A percentile compares a stretch with the other conserved stretches of the same genome.
Conservation (phyloP, 2,113 vertebrate genomes). For the Macheiramphus alcinus region DNA sequence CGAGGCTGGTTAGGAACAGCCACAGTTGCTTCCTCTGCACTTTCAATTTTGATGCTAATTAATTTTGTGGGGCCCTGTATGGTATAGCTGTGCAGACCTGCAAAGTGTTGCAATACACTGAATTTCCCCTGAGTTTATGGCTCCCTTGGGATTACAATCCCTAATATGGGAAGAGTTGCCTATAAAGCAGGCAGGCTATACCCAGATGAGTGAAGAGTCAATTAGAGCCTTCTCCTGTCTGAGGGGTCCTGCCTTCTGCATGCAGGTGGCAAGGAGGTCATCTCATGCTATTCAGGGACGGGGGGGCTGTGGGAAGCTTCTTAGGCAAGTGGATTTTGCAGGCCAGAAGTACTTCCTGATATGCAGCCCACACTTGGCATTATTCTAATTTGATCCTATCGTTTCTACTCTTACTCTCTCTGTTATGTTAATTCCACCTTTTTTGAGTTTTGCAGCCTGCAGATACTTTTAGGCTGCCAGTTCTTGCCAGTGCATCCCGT, state of each 20-base stretch:
- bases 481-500: not conserved
- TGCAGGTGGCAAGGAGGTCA: not conserved
- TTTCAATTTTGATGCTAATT: not conserved
- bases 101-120: fast-evolving
- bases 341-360: constrained; percentile 22
- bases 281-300: not conserved
- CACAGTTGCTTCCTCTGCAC: not conserved
- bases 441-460: not conserved
- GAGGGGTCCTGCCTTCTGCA: not conserved
- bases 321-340: constrained; percentile 46
- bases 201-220: not conserved
- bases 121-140: not conserved
- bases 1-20: not conserved
- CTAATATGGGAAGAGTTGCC: not conserved
- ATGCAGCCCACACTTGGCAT: constrained; percentile 18
- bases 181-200: not conserved
- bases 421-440: not conserved
- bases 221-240: not conserved
- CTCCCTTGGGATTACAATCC: not conserved
- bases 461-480: not conserved
- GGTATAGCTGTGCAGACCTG: not conserved
- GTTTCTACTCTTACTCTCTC: not conserved
- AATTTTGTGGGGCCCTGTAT: not conserved
- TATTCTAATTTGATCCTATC: constrained; percentile 19
- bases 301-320: not conserved